A percentile compares a stretch with the other conserved stretches of the same genome.
These are phyloP conservation scores for Epicauta chinensis DNA, from an alignment of 1,140 invertebrate genomes.

Conservation along the genomic window DNA sequence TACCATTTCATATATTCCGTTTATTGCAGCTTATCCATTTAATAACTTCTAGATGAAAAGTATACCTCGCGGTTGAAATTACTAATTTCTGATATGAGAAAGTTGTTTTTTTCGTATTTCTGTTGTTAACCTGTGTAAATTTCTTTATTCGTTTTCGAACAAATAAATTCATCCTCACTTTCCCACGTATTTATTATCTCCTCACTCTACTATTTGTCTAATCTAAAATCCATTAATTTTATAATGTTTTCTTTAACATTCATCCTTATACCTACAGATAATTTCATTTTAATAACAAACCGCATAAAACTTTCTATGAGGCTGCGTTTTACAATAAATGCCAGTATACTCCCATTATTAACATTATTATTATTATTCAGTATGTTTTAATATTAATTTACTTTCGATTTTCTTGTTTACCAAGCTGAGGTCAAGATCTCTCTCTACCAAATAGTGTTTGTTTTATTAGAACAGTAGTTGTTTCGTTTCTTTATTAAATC, in stretches of 20 bases:
- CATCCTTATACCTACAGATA: constrained; percentile 15
- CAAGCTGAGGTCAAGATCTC: too few relatives aligned
- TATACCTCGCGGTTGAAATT: constrained; percentile 6
- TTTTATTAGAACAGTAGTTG: too few relatives aligned
- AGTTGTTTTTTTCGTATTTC: constrained; percentile 1
- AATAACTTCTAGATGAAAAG: constrained; percentile 25
- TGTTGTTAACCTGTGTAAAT: too few relatives aligned
- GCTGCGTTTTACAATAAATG: constrained; percentile 3
- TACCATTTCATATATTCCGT: constrained; percentile 18
- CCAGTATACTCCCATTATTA: constrained; percentile 1
- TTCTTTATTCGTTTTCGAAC: too few relatives aligned
- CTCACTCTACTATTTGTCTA: not conserved
- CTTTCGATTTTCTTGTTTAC: constrained; percentile 1
- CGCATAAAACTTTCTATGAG: constrained; percentile 16
- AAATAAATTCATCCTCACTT: constrained; percentile 9
- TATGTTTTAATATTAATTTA: constrained; percentile 5
- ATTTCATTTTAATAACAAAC: constrained; percentile 26
- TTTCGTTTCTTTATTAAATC: too few relatives aligned
- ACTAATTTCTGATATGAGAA: constrained; percentile 13
- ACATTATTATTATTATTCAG: constrained; percentile 4
- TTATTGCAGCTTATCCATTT: constrained; percentile 26
- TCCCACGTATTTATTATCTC: constrained; percentile 18
- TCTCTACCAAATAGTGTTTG: too few relatives aligned
- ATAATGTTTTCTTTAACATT: constrained; percentile 23
- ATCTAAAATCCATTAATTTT: constrained; percentile 27